Base-by-base conservation (phyloP, 92 coral and sea anemone genomes). In the Palythoa heliodiscus region DNA sequence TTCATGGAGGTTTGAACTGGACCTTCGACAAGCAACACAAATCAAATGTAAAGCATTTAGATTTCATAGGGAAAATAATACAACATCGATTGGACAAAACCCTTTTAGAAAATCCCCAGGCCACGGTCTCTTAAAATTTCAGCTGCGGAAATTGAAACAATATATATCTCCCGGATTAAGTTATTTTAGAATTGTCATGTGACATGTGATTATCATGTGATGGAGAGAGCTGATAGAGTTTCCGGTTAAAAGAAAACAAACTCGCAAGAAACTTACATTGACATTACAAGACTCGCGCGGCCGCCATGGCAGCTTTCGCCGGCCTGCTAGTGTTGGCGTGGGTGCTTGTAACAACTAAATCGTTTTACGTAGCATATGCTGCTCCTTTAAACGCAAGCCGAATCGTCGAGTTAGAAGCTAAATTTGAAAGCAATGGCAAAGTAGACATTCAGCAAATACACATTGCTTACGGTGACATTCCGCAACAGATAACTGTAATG, bases 361-460 rank as follows among this genome's bases (percentile, higher is more conserved):
- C 15, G 48, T 64, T 80, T 80, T 14, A 23, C 13, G 16, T 39
- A 5, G 74, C 17, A 16, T 38, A 48, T 8, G 29, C 58, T 5
- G 61, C 43, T 20, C 63, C 84, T 67, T 40, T 66, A 43, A 58
- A 80, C 1, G 9, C 6, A 11, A 67, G 64, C 58, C 73, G 58
- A 64, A 5, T 80, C 23, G 8, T 40, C 17, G 73, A 80, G 37
- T 55, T 20, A 64, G 47, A 80, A 80, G 23, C 40, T 50, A 67
- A 40, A 40, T 52, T 50, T 6, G 78, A 83, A 22, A 53, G 70
- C 74, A 64, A 47, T 53, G 92, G 83, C 20, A 29, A 88, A 0
- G 92, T 73, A 38, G 96, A 92, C 2, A 93, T 93, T 13, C 94
- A 93, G 29, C 96, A 93, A 73, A 88, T 93, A 12, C 96, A 93